These are phyloP conservation scores for Nylanderia fulva DNA, from an alignment of 1,140 invertebrate species.

Conservation along the genomic window DNA sequence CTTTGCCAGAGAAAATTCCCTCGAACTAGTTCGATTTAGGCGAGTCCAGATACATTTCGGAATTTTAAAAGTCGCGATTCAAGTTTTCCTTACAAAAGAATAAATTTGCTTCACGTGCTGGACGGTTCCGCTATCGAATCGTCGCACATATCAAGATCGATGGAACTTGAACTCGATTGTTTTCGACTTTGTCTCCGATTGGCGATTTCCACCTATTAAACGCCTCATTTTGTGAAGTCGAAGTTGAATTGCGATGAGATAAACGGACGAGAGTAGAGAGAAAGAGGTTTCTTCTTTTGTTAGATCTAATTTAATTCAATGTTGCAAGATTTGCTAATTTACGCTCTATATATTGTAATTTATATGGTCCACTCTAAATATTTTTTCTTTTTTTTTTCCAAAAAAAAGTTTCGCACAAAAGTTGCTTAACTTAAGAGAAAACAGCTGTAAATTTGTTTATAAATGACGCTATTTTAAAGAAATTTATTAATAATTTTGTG, in stretches of 20 bases:
- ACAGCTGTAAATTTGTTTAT: too few species aligned
- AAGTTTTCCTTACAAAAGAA: constrained; percentile 63
- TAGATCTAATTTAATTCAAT: background rate
- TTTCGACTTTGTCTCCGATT: constrained; percentile 51
- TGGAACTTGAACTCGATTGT: constrained; percentile 54
- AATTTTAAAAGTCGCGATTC: constrained; percentile 75
- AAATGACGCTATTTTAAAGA: too few species aligned
- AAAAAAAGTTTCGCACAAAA: too few species aligned
- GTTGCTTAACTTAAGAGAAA: too few species aligned
- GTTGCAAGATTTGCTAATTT: background rate
- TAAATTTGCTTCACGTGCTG: background rate
- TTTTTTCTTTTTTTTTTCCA: too few species aligned
- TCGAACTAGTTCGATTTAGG: constrained; percentile 62
- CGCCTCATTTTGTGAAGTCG: background rate
- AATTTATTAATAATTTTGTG: too few species aligned
- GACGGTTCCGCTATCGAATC: constrained; percentile 21
- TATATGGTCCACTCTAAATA: too few species aligned
- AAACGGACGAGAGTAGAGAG: background rate
- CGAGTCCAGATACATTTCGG: constrained; percentile 43
- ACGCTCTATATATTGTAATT: too few species aligned
- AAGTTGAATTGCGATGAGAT: background rate
- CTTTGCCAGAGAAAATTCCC: constrained; percentile 12
- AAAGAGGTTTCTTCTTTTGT: too few species aligned
- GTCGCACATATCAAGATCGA: constrained; percentile 28
- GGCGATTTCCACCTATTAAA: constrained; percentile 50